These are phyloP conservation scores for Erynnis tages DNA, from an alignment of 2,888 invertebrate species.

Conservation along the genomic window DNA sequence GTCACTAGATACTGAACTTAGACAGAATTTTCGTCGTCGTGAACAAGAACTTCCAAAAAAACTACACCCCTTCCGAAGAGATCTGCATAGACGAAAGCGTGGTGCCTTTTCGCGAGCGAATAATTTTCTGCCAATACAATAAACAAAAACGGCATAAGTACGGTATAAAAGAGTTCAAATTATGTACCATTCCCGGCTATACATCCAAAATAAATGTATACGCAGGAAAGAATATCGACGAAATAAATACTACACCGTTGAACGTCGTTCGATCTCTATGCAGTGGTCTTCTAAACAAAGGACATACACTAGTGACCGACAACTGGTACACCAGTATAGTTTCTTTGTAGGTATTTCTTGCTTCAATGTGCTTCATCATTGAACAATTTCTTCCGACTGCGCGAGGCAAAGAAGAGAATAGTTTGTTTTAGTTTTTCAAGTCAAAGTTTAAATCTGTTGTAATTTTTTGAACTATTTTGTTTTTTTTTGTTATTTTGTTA, in stretches of 20 bases:
- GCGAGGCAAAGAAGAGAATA: too few relatives aligned
- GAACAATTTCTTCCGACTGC: too few relatives aligned
- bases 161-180: conserved; percentile 42
- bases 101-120: conserved; percentile 26
- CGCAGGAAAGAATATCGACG: conserved; percentile 40
- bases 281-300: conserved; percentile 35
- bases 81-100: conserved; percentile 1
- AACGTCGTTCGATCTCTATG: conserved; percentile 41
- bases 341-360: too few relatives aligned
- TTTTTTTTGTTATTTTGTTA: too few relatives aligned
- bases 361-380: too few relatives aligned
- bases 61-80: conserved; percentile 6
- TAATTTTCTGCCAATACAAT: conserved; percentile 25
- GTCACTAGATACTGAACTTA: not conserved
- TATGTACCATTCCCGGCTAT: conserved; percentile 41
- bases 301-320: conserved; percentile 35
- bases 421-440: too few relatives aligned
- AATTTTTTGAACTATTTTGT: too few relatives aligned
- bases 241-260: conserved; percentile 36
- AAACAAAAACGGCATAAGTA: conserved; percentile 34
- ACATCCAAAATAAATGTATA: conserved; percentile 41
- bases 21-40: conserved; percentile 8
- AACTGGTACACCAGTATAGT: conserved; percentile 11
- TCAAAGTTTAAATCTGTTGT: too few relatives aligned
- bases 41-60: conserved; percentile 1